Base-by-base conservation (phyloP, 1,140 invertebrate genomes). In the Caenorhabditis tropicalis region DNA sequence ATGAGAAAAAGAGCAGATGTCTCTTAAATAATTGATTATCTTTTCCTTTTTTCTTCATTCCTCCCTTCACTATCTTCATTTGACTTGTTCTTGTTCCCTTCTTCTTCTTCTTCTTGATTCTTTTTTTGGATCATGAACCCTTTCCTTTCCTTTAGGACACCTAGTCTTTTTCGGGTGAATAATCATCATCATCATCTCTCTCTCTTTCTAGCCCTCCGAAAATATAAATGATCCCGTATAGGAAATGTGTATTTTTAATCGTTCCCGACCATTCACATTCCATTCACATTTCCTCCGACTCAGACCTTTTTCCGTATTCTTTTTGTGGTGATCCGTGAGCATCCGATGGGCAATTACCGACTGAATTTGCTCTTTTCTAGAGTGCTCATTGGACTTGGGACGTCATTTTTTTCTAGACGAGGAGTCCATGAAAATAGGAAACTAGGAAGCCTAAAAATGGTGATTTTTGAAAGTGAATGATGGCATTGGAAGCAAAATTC, bases 261-360 rank as follows among this genome's bases (percentile, higher is more conserved):
- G 65, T 74, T 43, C 60, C 31, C 31, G 29, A n/a, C n/a, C 65
- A 74, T 74, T 36, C 43, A 81, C 31, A 81, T 81, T 79, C 74
- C 74, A 79, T 79, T 79, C 58, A n/a, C 74, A 46, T 48, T 79
- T 79, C 74, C 74, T 48, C 48, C 48, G n/a, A 1, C 7, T n/a
- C n/a, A n/a, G n/a, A n/a, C n/a, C n/a, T n/a, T n/a, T n/a, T n/a
- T n/a, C n/a, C n/a, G n/a, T n/a, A n/a, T n/a, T n/a, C n/a, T n/a
- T 56, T n/a, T 19, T n/a, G 79, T 51, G 12, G n/a, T 6, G 10
- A 12, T 39, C 51, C 24, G 36, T 43, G n/a, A 24, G 36, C 65
- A 74, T 74, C 36, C 65, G 65, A 74, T 39, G 65, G 65, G n/a
- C 65, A 74, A 74, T 74, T 74, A 74, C 65, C 65, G 65, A 74